Conservation (phyloP, 2,113 vertebrate species). For the Anseranas semipalmata region DNA sequence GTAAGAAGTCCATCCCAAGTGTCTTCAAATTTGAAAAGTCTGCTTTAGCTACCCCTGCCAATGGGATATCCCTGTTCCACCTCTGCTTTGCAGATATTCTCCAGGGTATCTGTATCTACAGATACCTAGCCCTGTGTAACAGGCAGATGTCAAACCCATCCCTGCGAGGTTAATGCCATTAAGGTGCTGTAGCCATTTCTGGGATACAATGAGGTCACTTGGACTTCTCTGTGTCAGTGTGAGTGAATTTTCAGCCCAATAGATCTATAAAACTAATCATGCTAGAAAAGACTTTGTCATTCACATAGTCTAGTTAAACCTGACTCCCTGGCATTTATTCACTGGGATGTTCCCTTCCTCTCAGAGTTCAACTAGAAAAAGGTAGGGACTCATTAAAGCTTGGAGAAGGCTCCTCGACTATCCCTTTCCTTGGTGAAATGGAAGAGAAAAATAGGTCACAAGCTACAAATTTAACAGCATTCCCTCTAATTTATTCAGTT, state of each 20-base stretch:
- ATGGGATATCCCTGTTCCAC: background rate
- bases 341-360: background rate
- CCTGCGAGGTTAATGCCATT: background rate
- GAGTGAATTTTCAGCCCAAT: background rate
- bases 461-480: conserved; percentile 31
- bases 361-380: background rate
- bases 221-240: background rate
- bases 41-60: background rate
- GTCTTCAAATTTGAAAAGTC: background rate
- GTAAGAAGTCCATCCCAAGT: background rate
- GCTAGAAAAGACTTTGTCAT: background rate
- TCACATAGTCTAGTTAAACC: background rate
- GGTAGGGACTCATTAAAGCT: conserved; percentile 53
- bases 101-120: background rate
- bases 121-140: background rate
- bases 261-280: background rate
- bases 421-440: background rate
- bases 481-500: conserved; percentile 43
- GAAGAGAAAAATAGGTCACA: conserved; percentile 49
- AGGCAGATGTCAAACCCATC: background rate
- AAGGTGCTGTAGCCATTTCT: background rate
- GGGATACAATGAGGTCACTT: background rate
- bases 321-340: background rate
- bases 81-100: background rate
- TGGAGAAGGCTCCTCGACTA: conserved; percentile 38